Evolutionary conservation across 2,888 invertebrate genomes (phyloP).

Genomic region (Biston stratarius): DNA sequence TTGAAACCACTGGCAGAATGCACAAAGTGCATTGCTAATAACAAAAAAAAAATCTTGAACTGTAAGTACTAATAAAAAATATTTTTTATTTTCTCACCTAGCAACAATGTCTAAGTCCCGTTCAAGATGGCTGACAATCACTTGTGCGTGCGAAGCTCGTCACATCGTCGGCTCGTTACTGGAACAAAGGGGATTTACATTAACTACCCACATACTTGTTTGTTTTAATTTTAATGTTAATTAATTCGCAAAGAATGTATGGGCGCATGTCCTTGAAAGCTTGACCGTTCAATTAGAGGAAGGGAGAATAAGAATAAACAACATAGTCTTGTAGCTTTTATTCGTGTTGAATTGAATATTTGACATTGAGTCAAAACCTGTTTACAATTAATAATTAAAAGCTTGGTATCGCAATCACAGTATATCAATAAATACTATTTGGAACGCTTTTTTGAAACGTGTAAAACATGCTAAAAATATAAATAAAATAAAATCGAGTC

Average conservation of each 20-base stretch:
- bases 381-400: not conserved
- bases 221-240: slow-evolving; percentile 36
- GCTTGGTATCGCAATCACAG: no score
- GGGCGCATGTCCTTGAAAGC: slow-evolving; percentile 22
- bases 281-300: slow-evolving; percentile 25
- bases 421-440: not conserved
- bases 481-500: not conserved
- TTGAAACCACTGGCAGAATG: no score
- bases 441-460: not conserved
- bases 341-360: not conserved
- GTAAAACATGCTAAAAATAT: not conserved
- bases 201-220: slow-evolving; percentile 16
- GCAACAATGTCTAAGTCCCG: slow-evolving; percentile 52
- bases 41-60: no score
- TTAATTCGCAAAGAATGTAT: slow-evolving; percentile 26
- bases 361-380: slow-evolving; percentile 5
- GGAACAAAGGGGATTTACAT: slow-evolving; percentile 60
- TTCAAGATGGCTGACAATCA: slow-evolving; percentile 68
- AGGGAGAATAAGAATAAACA: not conserved
- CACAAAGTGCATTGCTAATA: no score
- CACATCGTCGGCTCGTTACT: slow-evolving; percentile 78
- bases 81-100: slow-evolving; percentile 53
- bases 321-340: slow-evolving; percentile 5
- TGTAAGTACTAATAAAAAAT: not conserved
- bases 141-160: slow-evolving; percentile 61